Evolutionary conservation across 2,888 invertebrate species (phyloP).

Genomic region (Litoditis marina): DNA sequence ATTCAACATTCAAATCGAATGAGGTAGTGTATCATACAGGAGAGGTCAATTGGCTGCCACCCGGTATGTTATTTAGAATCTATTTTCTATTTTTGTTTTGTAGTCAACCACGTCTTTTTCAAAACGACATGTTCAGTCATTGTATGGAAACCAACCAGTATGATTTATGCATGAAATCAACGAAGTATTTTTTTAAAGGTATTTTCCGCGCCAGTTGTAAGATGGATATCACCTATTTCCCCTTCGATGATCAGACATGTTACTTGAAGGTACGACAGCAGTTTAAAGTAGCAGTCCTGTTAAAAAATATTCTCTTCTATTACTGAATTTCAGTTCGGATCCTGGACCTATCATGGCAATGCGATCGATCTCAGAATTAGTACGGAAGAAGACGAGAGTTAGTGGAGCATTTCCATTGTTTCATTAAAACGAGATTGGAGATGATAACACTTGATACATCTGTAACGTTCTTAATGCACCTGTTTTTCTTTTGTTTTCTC

Average conservation of each 20-base stretch:
- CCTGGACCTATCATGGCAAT: slow-evolving; percentile 92
- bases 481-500: no score
- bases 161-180: no score
- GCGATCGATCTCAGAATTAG: slow-evolving; percentile 75
- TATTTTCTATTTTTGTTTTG: no score
- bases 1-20: slow-evolving; percentile 52
- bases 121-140: no score
- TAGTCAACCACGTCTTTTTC: no score
- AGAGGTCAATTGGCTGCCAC: slow-evolving; percentile 55
- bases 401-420: no score
- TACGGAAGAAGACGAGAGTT: slow-evolving; percentile 36
- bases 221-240: slow-evolving; percentile 53
- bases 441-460: no score
- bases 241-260: slow-evolving; percentile 54
- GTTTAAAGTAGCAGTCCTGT: not conserved
- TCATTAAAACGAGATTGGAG: no score
- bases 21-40: slow-evolving; percentile 53
- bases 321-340: slow-evolving; percentile 73
- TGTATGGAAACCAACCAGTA: no score
- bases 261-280: slow-evolving; percentile 32
- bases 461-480: no score
- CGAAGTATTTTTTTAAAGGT: slow-evolving; percentile 12
- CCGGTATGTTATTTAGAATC: slow-evolving; percentile 24
- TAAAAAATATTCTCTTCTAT: not conserved
- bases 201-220: slow-evolving; percentile 47